Conservation (phyloP, 2,797 vertebrate species). For the Propithecus perrieri region DNA sequence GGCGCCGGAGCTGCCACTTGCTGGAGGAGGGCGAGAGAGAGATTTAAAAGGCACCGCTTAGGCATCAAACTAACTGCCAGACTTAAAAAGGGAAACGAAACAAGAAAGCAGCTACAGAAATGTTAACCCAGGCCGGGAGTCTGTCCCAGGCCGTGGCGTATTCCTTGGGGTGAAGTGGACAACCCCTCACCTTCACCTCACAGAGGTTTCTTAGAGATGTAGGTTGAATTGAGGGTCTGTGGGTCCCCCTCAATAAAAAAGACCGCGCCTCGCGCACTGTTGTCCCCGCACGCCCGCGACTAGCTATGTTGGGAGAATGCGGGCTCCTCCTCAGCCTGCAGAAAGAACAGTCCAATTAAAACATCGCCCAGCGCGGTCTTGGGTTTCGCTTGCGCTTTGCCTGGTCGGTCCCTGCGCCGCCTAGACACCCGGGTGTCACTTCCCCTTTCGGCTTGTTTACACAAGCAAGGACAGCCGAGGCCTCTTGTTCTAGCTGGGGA, state of each 20-base stretch:
- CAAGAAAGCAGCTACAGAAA: neutral
- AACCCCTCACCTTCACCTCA: neutral
- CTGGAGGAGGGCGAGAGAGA: neutral
- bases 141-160: neutral
- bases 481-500: neutral
- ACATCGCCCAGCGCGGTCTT: neutral
- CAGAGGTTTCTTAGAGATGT: neutral
- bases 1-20: neutral
- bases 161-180: neutral
- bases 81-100: neutral
- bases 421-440: neutral
- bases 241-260: no score
- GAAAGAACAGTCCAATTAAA: neutral
- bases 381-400: neutral
- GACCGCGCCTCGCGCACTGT: neutral
- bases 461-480: neutral
- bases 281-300: neutral
- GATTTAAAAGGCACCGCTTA: neutral
- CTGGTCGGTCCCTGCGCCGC: neutral
- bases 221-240: neutral
- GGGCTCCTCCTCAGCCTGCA: conserved; percentile 15
- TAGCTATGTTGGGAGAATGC: neutral
- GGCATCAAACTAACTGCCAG: neutral
- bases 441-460: neutral
- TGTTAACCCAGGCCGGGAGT: neutral